Percentiles rank a stretch among this genome's conserved stretches.
Evolutionary conservation across 2,888 invertebrate species (phyloP).

Genomic region (Eupithecia vulgata): DNA sequence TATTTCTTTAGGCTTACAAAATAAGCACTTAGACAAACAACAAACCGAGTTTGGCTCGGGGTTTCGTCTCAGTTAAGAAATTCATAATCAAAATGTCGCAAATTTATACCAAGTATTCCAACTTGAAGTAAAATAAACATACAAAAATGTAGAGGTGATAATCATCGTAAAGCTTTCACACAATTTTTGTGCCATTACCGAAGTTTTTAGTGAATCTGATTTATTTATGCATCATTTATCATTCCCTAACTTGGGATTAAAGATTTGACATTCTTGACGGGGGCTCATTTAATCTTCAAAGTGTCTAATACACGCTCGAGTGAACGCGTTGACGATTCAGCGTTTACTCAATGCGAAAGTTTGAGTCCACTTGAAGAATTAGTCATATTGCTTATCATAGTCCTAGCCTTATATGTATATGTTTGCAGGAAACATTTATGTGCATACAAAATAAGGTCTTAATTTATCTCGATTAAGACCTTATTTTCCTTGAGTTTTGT

Average conservation of each 20-base stretch:
- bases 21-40: too few species aligned
- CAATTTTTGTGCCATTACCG: constrained; percentile 55
- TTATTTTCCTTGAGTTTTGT: too few species aligned
- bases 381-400: background rate
- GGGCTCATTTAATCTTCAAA: constrained; percentile 68
- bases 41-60: too few species aligned
- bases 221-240: constrained; percentile 68
- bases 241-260: constrained; percentile 64
- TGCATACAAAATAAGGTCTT: too few species aligned
- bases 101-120: background rate
- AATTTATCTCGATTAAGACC: too few species aligned
- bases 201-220: constrained; percentile 60
- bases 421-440: too few species aligned
- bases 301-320: constrained; percentile 63
- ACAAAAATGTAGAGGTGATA: constrained; percentile 17
- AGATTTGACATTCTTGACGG: constrained; percentile 68
- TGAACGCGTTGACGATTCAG: constrained; percentile 38
- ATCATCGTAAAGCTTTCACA: constrained; percentile 38
- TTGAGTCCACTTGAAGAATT: background rate
- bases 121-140: background rate
- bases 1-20: too few species aligned
- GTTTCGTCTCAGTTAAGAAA: too few species aligned
- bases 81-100: too few species aligned
- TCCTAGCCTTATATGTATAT: too few species aligned
- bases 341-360: constrained; percentile 27